These are phyloP conservation scores for Pachyseris speciosa DNA, from an alignment of 64 coral and sea anemone genomes.

Conservation along the genomic window DNA sequence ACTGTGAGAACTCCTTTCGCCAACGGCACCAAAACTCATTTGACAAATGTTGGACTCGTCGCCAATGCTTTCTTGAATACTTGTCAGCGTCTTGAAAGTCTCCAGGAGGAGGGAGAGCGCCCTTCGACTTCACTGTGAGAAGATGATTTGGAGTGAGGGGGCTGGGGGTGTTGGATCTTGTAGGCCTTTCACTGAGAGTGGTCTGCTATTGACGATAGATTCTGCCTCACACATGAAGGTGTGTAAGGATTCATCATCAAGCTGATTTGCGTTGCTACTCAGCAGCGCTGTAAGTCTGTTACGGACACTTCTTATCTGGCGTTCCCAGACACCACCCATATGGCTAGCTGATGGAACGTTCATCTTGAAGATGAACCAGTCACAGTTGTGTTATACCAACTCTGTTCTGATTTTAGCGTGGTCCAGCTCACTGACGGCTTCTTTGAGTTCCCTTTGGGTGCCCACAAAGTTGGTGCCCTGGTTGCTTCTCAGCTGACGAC, in stretches of 20 bases:
- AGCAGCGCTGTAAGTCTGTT: background rate
- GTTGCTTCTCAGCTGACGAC: too few relatives aligned
- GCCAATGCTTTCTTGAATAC: background rate
- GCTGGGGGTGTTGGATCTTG: background rate
- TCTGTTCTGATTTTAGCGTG: too few relatives aligned
- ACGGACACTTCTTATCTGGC: background rate
- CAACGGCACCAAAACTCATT: background rate
- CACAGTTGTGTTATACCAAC: too few relatives aligned
- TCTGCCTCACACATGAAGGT: background rate
- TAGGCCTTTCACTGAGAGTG: background rate
- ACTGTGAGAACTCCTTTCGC: background rate
- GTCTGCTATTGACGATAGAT: background rate
- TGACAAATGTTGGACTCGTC: background rate
- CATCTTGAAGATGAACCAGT: too few relatives aligned
- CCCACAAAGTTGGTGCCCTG: too few relatives aligned
- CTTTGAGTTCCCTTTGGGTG: too few relatives aligned
- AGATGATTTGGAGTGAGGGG: background rate
- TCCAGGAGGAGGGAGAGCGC: background rate
- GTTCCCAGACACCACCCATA: background rate
- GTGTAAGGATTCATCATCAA: background rate
- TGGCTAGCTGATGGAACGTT: background rate
- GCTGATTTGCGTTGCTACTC: background rate
- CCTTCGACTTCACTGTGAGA: background rate
- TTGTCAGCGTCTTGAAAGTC: background rate
- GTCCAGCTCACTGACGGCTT: too few relatives aligned